Base-by-base conservation (phyloP, 2,797 vertebrate genomes). In the Macrochelys suwanniensis region DNA sequence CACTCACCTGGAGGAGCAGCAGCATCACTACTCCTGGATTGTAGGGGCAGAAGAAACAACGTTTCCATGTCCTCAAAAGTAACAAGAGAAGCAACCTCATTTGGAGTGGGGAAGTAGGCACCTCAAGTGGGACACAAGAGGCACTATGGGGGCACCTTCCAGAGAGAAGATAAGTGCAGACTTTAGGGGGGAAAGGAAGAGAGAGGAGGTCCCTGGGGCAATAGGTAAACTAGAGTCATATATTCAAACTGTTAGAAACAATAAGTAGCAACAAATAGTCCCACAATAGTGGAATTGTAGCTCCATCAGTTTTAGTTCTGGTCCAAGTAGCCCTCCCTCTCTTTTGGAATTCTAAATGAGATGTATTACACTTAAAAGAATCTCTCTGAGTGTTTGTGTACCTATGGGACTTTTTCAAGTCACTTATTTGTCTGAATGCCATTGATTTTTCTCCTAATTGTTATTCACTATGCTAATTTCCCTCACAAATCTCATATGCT, bases 401-500 rank as follows among this genome's bases (percentile, higher is more conserved):
- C 98, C 98, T 98, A 80, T 98, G 97, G 98, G 98, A 99, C 97
- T 98, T 97, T 98, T 98, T 98, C 98, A 98, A 98, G 98, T 98
- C 98, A 98, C 97, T 97, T 99, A 99, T 99, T 99, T 99, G 98
- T 98, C 98, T 98, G 98, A 99, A 98, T 98, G 98, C 98, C 97
- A 99, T 99, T 98, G 99, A 99, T 99, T 99, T 98, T 98, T 98
- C 96, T 96, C 98, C 98, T 99, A 99, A 99, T 99, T 99, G 99
- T 99, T 99, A 99, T 99, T 99, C 99, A 98, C 98, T 99, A 99
- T 99, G 98, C 98, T 99, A 99, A 99, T 99, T 98, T 99, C 97
- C 97, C 98, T 98, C 98, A 99, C 99, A 99, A 99, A 99, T 99
- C 98, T 98, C 98, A 98, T 98, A 98, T 98, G 97, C 97, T 99